Evolutionary conservation across 2,113 vertebrate species (phyloP).

Genomic region (Plecturocebus donacophilus): DNA sequence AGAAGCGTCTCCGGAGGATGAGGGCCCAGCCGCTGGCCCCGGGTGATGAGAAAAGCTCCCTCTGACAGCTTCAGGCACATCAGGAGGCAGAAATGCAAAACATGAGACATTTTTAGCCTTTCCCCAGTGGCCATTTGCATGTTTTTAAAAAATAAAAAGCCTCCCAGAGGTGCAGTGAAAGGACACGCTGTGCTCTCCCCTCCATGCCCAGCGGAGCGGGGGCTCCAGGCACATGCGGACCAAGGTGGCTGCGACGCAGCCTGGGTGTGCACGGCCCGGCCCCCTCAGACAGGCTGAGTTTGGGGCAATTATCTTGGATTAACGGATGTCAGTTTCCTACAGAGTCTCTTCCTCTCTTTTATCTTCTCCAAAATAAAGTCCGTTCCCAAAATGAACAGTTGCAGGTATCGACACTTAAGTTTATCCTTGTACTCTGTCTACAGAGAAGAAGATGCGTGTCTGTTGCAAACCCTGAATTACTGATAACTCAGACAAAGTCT

Average conservation of each 20-base stretch:
- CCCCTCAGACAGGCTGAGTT: background rate
- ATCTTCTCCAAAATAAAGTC: slow-evolving; percentile 31
- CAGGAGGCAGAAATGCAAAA: slow-evolving; percentile 78
- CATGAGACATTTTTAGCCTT: slow-evolving; percentile 80
- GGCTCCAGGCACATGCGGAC: too few species aligned
- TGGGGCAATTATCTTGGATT: background rate
- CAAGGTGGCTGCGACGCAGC: too few species aligned
- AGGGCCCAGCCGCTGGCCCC: background rate
- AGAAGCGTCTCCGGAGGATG: background rate
- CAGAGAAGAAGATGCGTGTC: background rate
- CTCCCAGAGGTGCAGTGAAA: slow-evolving; percentile 65
- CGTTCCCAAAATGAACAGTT: background rate
- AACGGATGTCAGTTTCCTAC: background rate
- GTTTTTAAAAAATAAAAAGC: slow-evolving; percentile 67
- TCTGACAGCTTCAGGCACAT: slow-evolving; percentile 69
- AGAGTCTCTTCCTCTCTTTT: background rate
- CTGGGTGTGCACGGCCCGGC: too few species aligned
- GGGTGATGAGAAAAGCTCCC: slow-evolving; percentile 35
- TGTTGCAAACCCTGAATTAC: background rate
- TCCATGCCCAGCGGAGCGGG: background rate
- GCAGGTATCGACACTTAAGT: rapidly evolving
- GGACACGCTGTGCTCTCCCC: slow-evolving; percentile 58
- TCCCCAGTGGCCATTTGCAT: slow-evolving; percentile 59
- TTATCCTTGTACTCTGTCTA: slow-evolving; percentile 48
- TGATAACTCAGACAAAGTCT: slow-evolving; percentile 51